Evolutionary conservation across 2,113 vertebrate genomes (phyloP).

Genomic region (Galemys pyrenaicus): DNA sequence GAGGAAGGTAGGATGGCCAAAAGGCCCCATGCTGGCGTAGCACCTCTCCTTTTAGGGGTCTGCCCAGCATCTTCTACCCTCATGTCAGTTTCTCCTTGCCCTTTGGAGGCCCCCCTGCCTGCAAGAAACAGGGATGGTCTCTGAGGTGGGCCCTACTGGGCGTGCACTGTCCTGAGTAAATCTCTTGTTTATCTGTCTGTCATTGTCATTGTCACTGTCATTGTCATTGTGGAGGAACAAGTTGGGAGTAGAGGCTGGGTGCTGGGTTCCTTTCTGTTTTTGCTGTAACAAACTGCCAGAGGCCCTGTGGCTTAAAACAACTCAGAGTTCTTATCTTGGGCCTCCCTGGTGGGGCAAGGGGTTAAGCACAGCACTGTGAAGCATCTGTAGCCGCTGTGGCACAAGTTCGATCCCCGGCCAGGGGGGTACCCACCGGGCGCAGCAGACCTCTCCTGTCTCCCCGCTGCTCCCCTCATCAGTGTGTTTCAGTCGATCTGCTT

Average conservation of each 20-base stretch:
- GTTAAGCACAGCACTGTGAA: too few species aligned
- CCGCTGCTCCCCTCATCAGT: too few species aligned
- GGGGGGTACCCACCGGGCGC: too few species aligned
- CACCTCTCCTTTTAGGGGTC: not conserved
- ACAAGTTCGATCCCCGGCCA: too few species aligned
- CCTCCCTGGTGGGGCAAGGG: too few species aligned
- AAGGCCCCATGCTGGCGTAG: not conserved
- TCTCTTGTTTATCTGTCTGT: not conserved
- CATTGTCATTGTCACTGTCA: not conserved
- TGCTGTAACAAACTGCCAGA: not conserved
- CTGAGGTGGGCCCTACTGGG: not conserved
- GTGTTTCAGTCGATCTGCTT: too few species aligned
- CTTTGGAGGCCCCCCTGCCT: not conserved
- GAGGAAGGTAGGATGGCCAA: not conserved
- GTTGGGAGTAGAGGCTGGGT: not conserved
- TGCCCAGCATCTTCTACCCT: not conserved
- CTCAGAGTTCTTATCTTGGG: not conserved
- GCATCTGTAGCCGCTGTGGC: too few species aligned
- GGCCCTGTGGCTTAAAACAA: not conserved
- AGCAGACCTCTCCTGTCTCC: too few species aligned
- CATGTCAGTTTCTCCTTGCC: not conserved
- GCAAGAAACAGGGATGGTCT: not conserved
- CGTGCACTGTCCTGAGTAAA: fast-evolving
- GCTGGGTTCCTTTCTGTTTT: not conserved
- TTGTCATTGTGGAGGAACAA: not conserved